Base-by-base conservation (phyloP, 1,140 invertebrate genomes). In the Tetragnatha versicolor region DNA sequence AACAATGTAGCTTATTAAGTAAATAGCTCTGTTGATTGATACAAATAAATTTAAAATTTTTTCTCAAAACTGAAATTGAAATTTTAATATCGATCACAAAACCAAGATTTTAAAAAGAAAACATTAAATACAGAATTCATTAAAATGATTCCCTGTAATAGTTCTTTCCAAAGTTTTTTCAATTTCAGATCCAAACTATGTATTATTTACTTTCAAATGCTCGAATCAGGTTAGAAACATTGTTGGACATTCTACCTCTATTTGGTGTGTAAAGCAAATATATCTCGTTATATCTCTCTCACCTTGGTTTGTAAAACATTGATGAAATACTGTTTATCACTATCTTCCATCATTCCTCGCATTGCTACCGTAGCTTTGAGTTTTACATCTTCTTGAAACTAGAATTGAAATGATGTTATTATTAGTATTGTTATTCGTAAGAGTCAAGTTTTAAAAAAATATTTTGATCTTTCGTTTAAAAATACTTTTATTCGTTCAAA, bases 331-430 rank as follows among this genome's bases (percentile, higher is more conserved):
- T 33, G 5, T 17, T 55, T 53, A 0, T 37, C 17, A n/a, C 29
- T 33, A 14, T 70, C 51, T 10, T 55, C 27, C 6, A n/a, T 39
- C 17, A 70, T 70, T 3, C 37, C 27, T 0, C 31, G 31, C 35
- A 70, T 35, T 5, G 68, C 49, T 4, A 5, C 17, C 10, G 22
- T 70, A 7, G 68, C 49, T 39, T 37, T 53, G 3, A 70, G 49
- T 17, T 70, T 70, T 3, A 70, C 27, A 0, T 70, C 51, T 39
- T 70, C 68, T 70, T 70, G 47, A 10, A 37, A 17, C 68, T 70
- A 10, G 3, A 39, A 12, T 55, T 2, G 25, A 20, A 25, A 10
- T 20, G 17, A 55, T n/a, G 22, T 55, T 10, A 25, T 25, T 10
- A 2, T 6, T 55, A 20, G 17, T 10, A 2, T 55, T 20, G 14